Evolutionary conservation across 1,140 invertebrate genomes (phyloP).

Genomic region (Drosophila pandora): DNA sequence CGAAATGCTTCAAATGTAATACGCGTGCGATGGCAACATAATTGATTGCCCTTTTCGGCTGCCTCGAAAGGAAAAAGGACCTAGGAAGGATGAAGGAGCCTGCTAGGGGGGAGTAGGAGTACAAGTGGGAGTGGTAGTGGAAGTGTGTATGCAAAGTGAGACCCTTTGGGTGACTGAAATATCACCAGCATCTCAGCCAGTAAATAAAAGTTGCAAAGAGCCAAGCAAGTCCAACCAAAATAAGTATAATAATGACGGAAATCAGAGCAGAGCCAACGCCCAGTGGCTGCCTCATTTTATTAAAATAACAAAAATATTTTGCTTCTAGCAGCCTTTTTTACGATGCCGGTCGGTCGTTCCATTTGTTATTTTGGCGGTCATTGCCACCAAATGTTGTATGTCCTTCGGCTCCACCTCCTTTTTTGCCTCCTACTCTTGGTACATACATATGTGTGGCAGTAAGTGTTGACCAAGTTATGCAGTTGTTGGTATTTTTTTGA

Average conservation of each 20-base stretch:
- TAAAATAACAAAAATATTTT: slow-evolving; percentile 79
- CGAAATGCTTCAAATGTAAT: slow-evolving; percentile 61
- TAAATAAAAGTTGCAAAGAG: slow-evolving; percentile 58
- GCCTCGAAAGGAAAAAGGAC: neutral
- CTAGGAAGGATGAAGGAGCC: neutral
- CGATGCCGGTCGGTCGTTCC: slow-evolving; percentile 21
- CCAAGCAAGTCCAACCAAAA: neutral
- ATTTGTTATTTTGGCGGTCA: slow-evolving; percentile 61
- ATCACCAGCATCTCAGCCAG: slow-evolving; percentile 33
- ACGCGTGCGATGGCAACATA: slow-evolving; percentile 61
- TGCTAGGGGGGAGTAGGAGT: neutral
- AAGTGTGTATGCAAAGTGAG: slow-evolving; percentile 50
- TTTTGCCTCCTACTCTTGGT: neutral
- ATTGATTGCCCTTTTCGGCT: slow-evolving; percentile 62
- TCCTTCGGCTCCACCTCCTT: neutral
- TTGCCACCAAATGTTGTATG: slow-evolving; percentile 52
- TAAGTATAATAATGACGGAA: slow-evolving; percentile 61
- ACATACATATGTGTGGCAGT: neutral
- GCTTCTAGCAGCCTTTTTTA: slow-evolving; percentile 63
- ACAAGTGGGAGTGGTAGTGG: neutral
- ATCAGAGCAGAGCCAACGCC: slow-evolving; percentile 68
- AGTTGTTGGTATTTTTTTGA: neutral
- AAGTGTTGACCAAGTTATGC: slow-evolving; percentile 43
- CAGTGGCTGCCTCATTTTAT: slow-evolving; percentile 52
- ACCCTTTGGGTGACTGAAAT: slow-evolving; percentile 52